Base-by-base conservation (phyloP, 2,888 invertebrate genomes). In the Synergus umbraculus region DNA sequence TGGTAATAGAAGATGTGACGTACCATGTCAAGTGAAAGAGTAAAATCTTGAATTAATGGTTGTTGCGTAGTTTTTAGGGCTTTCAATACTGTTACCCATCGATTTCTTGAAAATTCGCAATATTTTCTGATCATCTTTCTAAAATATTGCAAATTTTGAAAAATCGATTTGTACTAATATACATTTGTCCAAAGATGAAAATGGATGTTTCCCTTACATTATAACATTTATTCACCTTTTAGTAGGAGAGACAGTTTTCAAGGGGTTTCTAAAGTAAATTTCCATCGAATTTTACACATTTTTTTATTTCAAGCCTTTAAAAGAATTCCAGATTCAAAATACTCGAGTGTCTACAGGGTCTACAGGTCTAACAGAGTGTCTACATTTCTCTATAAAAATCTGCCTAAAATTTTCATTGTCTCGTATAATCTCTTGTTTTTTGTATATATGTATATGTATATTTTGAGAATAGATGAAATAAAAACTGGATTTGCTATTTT, bases 221-320 rank as follows among this genome's bases (percentile, higher is more conserved):
- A n/a, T 54, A 58, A n/a, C 54, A 37, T 58, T 18, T 54, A 10
- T 58, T 18, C 18, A 69, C 69, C 69, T 46, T 37, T 3, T 13
- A 69, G 3, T 9, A 29, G 69, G 44, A 18, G 22, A 69, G 4
- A 46, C 29, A 18, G n/a, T 69, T 69, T 29, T 15, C 37, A 58
- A 73, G 73, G 73, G 73, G 29, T 58, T 41, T 73, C 37, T 29
- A 54, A 73, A 73, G 49, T 73, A 73, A 73, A 73, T 54, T 54
- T 54, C 41, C 37, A 73, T 73, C 12, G 41, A 54, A 73, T 73
- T 73, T 73, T 49, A 58, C n/a, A 37, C 54, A 73, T 69, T 69
- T 73, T 46, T 67, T 67, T 67, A 73, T 73, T 73, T 73, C 73
- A 54, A 49, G 37, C 54, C 29, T 58, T 73, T 41, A 54, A 41